phyloP scores from a whole-genome alignment of 2,797 vertebrate genomes.

The Myotis pilosus region DNA sequence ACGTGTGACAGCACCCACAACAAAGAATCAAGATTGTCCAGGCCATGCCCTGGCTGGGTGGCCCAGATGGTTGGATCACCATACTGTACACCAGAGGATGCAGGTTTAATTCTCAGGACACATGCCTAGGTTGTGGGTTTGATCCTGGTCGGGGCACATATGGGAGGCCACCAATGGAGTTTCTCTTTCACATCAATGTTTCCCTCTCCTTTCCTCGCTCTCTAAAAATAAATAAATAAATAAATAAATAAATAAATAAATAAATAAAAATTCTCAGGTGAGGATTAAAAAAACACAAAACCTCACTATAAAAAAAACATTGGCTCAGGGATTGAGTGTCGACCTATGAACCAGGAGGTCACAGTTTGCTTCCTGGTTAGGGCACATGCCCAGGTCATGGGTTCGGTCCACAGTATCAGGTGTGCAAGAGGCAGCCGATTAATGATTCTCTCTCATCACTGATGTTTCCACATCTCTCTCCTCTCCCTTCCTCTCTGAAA shows the following conservation, averaged over 20 bases:
- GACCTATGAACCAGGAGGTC: too few species aligned
- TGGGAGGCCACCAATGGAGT: not conserved
- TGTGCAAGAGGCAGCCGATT: too few species aligned
- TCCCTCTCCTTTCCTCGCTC: not conserved
- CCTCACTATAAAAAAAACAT: too few species aligned
- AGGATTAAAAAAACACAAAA: too few species aligned
- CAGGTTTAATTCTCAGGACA: not conserved
- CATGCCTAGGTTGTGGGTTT: not conserved
- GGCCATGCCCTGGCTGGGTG: not conserved
- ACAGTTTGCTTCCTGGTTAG: too few species aligned
- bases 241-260: not conserved
- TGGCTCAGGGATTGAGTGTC: too few species aligned
- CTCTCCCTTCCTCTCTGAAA: not conserved
- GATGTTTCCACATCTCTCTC: not conserved
- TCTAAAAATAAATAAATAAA: not conserved
- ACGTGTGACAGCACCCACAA: fast-evolving
- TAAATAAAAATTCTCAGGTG: not conserved
- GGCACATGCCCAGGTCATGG: too few species aligned
- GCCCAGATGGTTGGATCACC: not conserved
- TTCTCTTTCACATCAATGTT: not conserved
- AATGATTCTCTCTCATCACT: not conserved
- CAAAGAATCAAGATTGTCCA: not conserved
- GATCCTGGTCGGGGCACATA: fast-evolving
- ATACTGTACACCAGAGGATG: not conserved
- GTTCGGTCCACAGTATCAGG: too few species aligned